Evolutionary conservation across 2,888 invertebrate genomes (phyloP).

Genomic region (Hirtodrosophila trivittata): DNA sequence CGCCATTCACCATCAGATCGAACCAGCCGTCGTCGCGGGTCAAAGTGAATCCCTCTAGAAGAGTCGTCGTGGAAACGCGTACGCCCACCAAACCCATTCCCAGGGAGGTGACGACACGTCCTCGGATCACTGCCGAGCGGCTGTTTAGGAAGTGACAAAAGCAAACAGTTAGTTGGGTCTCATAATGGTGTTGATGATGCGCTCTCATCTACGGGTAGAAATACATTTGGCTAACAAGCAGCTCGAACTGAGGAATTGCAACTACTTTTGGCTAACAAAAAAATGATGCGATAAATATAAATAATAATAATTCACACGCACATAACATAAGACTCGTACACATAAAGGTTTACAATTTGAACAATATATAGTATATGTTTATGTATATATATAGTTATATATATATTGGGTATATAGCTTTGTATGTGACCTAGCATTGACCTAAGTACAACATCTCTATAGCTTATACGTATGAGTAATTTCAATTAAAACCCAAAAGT

Average conservation of each 20-base stretch:
- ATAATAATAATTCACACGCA: conserved; percentile 80
- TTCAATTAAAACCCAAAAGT: conserved; percentile 56
- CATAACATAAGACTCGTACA: conserved; percentile 81
- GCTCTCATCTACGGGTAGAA: conserved; percentile 23
- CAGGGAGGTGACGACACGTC: conserved; percentile 95
- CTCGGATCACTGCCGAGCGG: conserved; percentile 98
- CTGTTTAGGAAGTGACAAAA: conserved; percentile 84
- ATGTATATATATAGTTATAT: conserved; percentile 29
- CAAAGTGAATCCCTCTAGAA: conserved; percentile 97
- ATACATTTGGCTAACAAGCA: conserved; percentile 63
- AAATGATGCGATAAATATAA: conserved; percentile 66
- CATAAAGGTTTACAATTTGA: conserved; percentile 81
- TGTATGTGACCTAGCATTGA: conserved; percentile 69
- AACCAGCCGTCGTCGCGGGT: conserved; percentile 98
- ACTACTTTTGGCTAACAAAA: conserved; percentile 51
- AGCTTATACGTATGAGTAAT: conserved; percentile 60
- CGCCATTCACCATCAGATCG: conserved; percentile 99
- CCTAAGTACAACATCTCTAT: conserved; percentile 63
- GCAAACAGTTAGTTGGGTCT: conserved; percentile 52
- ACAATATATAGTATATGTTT: conserved; percentile 60
- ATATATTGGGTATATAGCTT: conserved; percentile 39
- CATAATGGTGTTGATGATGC: conserved; percentile 18
- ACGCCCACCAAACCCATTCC: conserved; percentile 98
- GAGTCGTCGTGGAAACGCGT: conserved; percentile 95
- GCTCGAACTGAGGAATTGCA: conserved; percentile 56